phyloP scores from a whole-genome alignment of 37 sponge, comb jelly and placozoan genomes.

The Eunapius fragilis region DNA sequence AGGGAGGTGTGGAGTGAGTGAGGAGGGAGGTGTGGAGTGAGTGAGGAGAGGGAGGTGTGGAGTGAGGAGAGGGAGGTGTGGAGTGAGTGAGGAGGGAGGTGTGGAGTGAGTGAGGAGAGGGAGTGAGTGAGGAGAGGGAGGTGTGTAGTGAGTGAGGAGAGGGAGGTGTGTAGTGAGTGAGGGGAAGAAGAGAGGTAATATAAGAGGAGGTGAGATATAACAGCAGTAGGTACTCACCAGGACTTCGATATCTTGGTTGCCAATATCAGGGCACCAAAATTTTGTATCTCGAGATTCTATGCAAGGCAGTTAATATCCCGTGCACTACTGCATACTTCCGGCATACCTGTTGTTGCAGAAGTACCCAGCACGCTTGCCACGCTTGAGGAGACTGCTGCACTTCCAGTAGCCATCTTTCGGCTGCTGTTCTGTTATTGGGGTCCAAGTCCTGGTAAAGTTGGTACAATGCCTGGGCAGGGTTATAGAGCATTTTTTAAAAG shows the following conservation, averaged over 20 bases:
- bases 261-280: constrained; percentile 73
- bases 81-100: too few relatives aligned
- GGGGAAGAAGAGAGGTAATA: too few relatives aligned
- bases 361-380: constrained; percentile 60
- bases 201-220: too few relatives aligned
- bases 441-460: constrained; percentile 65
- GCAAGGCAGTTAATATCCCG: background rate
- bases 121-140: too few relatives aligned
- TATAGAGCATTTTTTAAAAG: too few relatives aligned
- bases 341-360: constrained; percentile 64
- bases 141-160: too few relatives aligned
- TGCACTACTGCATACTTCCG: background rate
- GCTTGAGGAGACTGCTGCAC: constrained; percentile 51
- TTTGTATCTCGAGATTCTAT: constrained; percentile 47
- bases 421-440: constrained; percentile 21
- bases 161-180: too few relatives aligned
- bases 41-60: too few relatives aligned
- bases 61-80: too few relatives aligned
- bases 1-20: too few relatives aligned
- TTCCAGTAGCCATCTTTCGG: constrained; percentile 60
- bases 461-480: constrained; percentile 37
- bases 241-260: constrained; percentile 44
- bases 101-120: too few relatives aligned
- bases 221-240: constrained; percentile 73
- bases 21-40: too few relatives aligned